Base-by-base conservation (phyloP, 2,113 vertebrate genomes). In the Brachypodius melanocephalos region DNA sequence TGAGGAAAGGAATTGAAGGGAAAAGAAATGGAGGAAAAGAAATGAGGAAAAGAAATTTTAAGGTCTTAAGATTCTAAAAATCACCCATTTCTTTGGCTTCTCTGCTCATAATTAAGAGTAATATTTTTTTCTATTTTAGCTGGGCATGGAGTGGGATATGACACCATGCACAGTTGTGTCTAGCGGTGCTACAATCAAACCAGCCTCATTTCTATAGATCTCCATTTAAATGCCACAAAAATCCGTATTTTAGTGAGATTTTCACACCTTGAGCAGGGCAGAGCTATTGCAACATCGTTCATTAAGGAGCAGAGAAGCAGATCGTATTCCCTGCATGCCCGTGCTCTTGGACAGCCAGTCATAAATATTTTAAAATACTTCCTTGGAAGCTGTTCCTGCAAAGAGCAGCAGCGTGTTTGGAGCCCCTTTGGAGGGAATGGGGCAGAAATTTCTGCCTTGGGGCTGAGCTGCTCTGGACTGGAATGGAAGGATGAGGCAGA, bases 401-500 rank as follows among this genome's bases (percentile, higher is more conserved):
- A 14, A 62, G 40, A 13, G 48, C 73, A 13, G 48, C 73, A 18
- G 58, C 14, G 1, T 48, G 10, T 38, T 59, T 88, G 77, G 85
- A 87, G 73, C 31, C 18, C 48, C 45, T 63, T 38, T 55, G 1
- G 6, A 54, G 76, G 10, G 36, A 16, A 18, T 3, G 58, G 76
- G 72, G 72, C 16, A 38, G 78, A 9, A 74, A 77, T 51, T 55
- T 57, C 21, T 84, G 65, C 8, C 18, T 4, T 20, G 66, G 8
- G 49, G 52, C 77, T 61, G 57, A 42, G 90, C 75, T 78, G 66
- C 65, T 4, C 49, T 77, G 45, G 26, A 9, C 80, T 38, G 83
- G 55, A 77, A 80, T 32, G 72, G 92, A 18, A 89, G 52, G 79
- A 65, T 68, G 94, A 94, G 92, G 38, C 84, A 42, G 87, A 83